Base-by-base conservation (phyloP, 2,888 invertebrate genomes). In the Tridacna gigas region DNA sequence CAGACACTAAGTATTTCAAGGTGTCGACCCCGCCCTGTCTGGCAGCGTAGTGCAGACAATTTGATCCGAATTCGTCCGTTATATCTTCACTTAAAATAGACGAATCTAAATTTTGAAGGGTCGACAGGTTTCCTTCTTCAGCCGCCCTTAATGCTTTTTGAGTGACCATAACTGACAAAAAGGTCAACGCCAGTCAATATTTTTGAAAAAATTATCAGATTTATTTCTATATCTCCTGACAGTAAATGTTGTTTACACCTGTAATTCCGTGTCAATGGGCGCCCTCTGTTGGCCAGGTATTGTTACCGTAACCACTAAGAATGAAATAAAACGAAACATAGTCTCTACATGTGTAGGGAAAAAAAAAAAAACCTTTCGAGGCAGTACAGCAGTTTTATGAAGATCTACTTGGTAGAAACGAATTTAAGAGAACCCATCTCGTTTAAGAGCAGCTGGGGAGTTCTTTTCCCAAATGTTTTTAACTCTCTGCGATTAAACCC, bases 1-100 rank as follows among this genome's bases (percentile, higher is more conserved):
- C 87, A 51, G 88, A 88, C 13, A 94, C 89, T 5, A 95, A 89
- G 80, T 90, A 94, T 74, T 92, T 86, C 7, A 95, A 84, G 0
- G 93, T 85, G 26, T 93, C 90, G 15, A 93, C 85, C 73, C 91
- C 90, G 9, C 94, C 94, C 65, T 93, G 93, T 25, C 95, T 89
- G 5, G 95, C 94, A 0, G 94, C 95, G 88, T 94, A 94, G 84
- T 95, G 95, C 20, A 94, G 89, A 83, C 94, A 94, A 67, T 91
- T 93, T 5, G 94, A 94, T 7, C 94, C 94, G 45, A 91, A 90
- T 28, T 91, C 91, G 80, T 94, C 95, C 25, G 82, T 83, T 18
- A 89, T 71, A 7, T 78, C 83, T 65, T 90, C 90, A 13, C 75
- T 86, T 45, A 86, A 76, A 13, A 74, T 48, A 3, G 77, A 37